A percentile compares a stretch with the other conserved stretches of the same genome.
Evolutionary conservation across 2,113 vertebrate species (phyloP).

Genomic region (Saiga tatarica): DNA sequence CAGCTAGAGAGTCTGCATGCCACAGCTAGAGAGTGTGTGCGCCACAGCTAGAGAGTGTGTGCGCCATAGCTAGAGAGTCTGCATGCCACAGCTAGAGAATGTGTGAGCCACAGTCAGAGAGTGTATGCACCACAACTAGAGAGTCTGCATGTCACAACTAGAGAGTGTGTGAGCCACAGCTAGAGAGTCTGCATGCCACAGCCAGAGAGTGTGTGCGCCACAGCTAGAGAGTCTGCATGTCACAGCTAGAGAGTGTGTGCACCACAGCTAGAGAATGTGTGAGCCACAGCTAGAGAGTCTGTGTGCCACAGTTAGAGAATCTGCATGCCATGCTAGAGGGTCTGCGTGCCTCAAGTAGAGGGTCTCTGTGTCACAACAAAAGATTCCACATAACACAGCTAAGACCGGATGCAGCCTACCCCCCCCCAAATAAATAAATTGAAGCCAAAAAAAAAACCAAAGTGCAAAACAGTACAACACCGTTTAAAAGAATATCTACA

Average conservation of each 20-base stretch:
- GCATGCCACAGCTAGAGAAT: no score
- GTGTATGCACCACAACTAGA: background rate
- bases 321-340: background rate
- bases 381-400: background rate
- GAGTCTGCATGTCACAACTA: no score
- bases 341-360: background rate
- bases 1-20: no score
- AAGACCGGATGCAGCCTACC: background rate
- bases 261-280: background rate
- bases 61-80: no score
- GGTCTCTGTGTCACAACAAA: background rate
- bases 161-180: no score
- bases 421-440: fast-evolving
- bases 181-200: background rate
- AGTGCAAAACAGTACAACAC: background rate
- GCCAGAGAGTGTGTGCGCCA: background rate
- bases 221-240: fast-evolving
- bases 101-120: no score
- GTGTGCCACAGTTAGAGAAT: background rate
- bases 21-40: no score
- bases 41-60: no score
- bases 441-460: background rate
- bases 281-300: background rate
- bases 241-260: no score
- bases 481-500: background rate